These are phyloP conservation scores for Rhinopomastus cyanomelas DNA, from an alignment of 2,113 vertebrate species.

Conservation along the genomic window DNA sequence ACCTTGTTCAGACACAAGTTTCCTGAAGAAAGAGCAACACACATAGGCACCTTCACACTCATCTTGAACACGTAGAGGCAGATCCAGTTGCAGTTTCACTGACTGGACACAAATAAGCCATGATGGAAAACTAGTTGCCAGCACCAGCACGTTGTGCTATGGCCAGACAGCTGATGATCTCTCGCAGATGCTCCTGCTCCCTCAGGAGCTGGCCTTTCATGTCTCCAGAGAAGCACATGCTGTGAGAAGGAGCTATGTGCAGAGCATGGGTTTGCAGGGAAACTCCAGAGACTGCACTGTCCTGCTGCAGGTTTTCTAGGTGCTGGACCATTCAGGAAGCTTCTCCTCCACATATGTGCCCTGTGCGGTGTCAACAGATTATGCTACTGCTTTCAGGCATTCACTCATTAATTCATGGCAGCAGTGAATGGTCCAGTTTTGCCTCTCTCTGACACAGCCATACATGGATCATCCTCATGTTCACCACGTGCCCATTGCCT, in stretches of 20 bases:
- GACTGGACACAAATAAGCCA: background rate
- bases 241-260: background rate
- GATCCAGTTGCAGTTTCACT: background rate
- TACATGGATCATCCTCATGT: background rate
- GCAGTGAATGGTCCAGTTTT: background rate
- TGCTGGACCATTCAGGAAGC: background rate
- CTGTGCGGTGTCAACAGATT: background rate
- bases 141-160: no score
- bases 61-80: background rate
- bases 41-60: background rate
- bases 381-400: background rate
- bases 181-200: background rate
- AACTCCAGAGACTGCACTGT: background rate
- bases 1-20: background rate
- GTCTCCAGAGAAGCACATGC: background rate
- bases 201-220: background rate
- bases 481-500: background rate
- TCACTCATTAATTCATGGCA: background rate
- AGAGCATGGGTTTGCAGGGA: background rate
- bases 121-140: background rate
- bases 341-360: background rate
- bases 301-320: background rate
- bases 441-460: background rate
- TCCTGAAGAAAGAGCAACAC: background rate
- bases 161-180: background rate